Base-by-base conservation (phyloP, 2,113 vertebrate genomes). In the Haemorhous mexicanus region DNA sequence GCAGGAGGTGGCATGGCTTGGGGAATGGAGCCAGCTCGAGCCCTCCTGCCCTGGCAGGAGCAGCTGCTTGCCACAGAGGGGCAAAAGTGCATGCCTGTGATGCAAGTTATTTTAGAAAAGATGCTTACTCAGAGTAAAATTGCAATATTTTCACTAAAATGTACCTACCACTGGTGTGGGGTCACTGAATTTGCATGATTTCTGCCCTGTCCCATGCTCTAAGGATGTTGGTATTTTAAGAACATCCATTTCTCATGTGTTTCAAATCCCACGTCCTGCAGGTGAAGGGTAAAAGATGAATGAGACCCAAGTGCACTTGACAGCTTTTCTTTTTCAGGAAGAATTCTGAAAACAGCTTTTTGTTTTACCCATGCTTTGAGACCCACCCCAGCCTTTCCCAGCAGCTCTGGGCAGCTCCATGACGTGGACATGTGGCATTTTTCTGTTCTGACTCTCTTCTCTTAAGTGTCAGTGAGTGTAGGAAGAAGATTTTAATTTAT, bases 131-230 rank as follows among this genome's bases (percentile, higher is more conserved):
- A 14, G 13, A 61, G 43, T 13, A 77, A 89, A 89, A 72, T 4
- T 33, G 20, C 27, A 37, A 10, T 39, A 10, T 70, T 89, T 76
- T 32, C 33, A 43, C 49, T 37, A 44, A 41, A 85, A 68, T 41
- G 13, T 33, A 22, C 67, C 41, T 37, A 14, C 20, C 26, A 58
- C 7, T 52, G 17, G 41, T 44, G 23, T 39, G 37, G 26, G 41
- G 21, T 72, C 37, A 17, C 27, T 75, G 62, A 19, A 58, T 68
- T 73, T 44, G 11, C 22, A 37, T 39, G 44, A 43, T 52, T 64
- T 17, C 16, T 15, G 3, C 4, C 27, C 12, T 0, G 1, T 6
- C 10, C 28, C 22, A 14, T 13, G 13, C 39, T 35, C 17, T 35
- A 37, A 53, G 24, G 43, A 11, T 30, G 46, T 4, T 74, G 43